Base-by-base conservation (phyloP, 2,888 invertebrate species). In the Aleiodes alternator region DNA sequence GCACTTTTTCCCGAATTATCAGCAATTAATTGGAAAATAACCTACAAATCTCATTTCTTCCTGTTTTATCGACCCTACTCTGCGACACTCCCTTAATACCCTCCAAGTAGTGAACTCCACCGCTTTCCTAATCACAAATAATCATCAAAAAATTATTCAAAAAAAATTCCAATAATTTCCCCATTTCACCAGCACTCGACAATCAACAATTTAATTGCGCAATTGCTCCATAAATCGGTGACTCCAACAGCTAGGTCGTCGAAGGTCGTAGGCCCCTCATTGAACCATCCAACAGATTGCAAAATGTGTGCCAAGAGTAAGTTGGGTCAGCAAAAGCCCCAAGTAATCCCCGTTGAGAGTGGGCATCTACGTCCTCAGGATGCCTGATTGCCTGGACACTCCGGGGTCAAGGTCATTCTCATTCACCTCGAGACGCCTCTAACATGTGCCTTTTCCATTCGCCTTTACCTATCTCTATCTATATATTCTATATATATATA, bases 391-490 rank as follows among this genome's bases (percentile, higher is more conserved):
- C 83, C 82, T 82, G 82, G 81, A 80, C 82, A 73, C 78, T 66
- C 72, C 38, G 79, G 83, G 86, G 87, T 87, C 87, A 87, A 87
- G 87, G 87, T 87, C 83, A 85, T 59, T 76, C 57, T 74, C 75
- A 69, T 61, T 72, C 66, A 57, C 61, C 72, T 68, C 71, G 73
- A 72, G 77, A 78, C 51, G 75, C 68, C 71, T 75, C 72, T 50
- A 38, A 38, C 48, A 56, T 73, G 69, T 43, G 43, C 43, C 11
- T 43, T 38, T 38, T 38, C 38, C 38, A 38, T 38, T 38, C 38
- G 6, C 38, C 38, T 38, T 8, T 38, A 7, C 38, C 38, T 38
- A 38, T 38, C 38, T 38, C 8, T 38, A 38, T 38, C 53, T 69
- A 57, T 68, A 56, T 59, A 23, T 23, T 69, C 55, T 68, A 56